Percentiles rank a stretch among this genome's conserved stretches.
phyloP scores from a whole-genome alignment of 30 jellyfish, hydroid and myxozoan genomes.

The Aurelia sp. region DNA sequence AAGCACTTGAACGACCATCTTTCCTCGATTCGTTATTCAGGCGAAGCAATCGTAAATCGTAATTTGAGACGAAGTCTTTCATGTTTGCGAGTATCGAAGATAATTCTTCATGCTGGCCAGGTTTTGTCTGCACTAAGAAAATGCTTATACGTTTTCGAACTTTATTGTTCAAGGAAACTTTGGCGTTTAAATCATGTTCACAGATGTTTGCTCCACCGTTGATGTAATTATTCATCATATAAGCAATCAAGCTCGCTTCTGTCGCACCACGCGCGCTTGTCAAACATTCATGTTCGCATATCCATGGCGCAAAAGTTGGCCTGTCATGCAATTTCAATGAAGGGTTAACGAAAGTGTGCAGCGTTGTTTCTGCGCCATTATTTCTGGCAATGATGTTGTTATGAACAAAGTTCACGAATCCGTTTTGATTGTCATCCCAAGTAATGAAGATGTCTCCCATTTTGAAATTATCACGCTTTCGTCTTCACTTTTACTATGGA shows the following conservation, averaged over 20 bases:
- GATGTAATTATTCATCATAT: slow-evolving; percentile 20
- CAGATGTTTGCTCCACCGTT: not conserved
- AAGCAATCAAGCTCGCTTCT: slow-evolving; percentile 55
- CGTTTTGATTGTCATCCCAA: slow-evolving; percentile 42
- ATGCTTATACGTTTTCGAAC: not conserved
- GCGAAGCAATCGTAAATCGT: slow-evolving; percentile 2
- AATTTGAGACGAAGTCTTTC: not conserved
- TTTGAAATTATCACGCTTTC: not conserved
- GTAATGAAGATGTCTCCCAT: slow-evolving; percentile 46
- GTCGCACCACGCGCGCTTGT: slow-evolving; percentile 39
- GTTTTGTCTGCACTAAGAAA: slow-evolving; percentile 42
- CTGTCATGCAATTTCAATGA: slow-evolving; percentile 22
- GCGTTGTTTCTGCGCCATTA: not conserved
- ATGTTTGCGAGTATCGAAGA: slow-evolving; percentile 12
- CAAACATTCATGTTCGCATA: slow-evolving; percentile 37
- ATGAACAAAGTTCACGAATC: slow-evolving; percentile 20
- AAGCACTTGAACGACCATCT: not conserved
- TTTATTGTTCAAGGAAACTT: not conserved
- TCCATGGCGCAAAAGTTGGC: slow-evolving; percentile 51
- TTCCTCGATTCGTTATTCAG: not conserved
- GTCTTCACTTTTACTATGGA: too few relatives aligned
- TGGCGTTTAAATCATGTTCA: not conserved
- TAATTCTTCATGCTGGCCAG: slow-evolving; percentile 67
- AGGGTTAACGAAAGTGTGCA: slow-evolving; percentile 24
- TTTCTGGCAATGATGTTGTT: not conserved